A percentile compares a stretch with the other conserved stretches of the same genome.
phyloP scores from a whole-genome alignment of 2,888 invertebrate species.

The Agrilus mali region DNA sequence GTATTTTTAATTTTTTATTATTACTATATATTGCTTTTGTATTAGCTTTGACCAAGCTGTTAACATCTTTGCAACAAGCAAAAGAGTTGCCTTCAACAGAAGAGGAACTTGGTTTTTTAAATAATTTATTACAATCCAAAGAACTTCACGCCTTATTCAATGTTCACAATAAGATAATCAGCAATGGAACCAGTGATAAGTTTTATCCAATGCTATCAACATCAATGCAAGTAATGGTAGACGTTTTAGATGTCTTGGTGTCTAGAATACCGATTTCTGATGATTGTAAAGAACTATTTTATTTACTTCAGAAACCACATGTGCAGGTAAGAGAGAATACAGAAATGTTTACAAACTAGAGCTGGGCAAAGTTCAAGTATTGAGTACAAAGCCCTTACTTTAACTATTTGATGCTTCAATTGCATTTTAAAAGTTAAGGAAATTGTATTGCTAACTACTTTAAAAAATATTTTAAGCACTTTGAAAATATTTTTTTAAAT shows the following conservation, averaged over 20 bases:
- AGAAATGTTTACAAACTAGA: slow-evolving; percentile 12
- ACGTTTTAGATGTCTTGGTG: slow-evolving; percentile 67
- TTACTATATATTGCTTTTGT: no score
- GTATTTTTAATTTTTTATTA: no score
- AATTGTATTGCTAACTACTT: no score
- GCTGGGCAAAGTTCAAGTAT: no score
- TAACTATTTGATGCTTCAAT: no score
- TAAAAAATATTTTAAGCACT: no score
- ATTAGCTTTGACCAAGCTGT: slow-evolving; percentile 64
- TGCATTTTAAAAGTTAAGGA: no score
- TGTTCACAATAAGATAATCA: slow-evolving; percentile 80
- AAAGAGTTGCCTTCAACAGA: slow-evolving; percentile 58
- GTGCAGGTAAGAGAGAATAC: slow-evolving; percentile 51
- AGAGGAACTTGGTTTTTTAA: slow-evolving; percentile 77
- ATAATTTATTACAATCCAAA: slow-evolving; percentile 71
- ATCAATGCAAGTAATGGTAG: slow-evolving; percentile 64
- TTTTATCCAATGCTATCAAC: slow-evolving; percentile 75
- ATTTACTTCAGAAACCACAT: slow-evolving; percentile 72
- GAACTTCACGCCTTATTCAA: slow-evolving; percentile 82
- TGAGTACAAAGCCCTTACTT: no score
- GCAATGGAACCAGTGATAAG: slow-evolving; percentile 72
- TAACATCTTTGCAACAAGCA: slow-evolving; percentile 72
- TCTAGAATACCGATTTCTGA: slow-evolving; percentile 53
- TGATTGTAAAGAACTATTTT: slow-evolving; percentile 68
- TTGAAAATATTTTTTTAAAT: no score